Evolutionary conservation across 2,888 invertebrate species (phyloP).

Genomic region (Tipula helvola): DNA sequence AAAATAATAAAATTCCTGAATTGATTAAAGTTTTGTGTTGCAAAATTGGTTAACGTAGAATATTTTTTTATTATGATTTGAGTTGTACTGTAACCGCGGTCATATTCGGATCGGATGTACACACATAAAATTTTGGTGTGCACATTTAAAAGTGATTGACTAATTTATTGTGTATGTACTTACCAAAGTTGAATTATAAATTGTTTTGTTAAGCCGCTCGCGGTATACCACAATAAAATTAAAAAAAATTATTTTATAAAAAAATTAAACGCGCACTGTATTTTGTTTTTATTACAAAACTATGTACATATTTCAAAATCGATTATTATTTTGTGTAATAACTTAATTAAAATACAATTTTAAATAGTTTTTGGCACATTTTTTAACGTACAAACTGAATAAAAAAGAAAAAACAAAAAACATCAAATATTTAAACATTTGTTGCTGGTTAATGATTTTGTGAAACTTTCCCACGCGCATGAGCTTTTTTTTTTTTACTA

Average conservation of each 20-base stretch:
- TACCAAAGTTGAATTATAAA: not conserved
- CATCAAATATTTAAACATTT: not conserved
- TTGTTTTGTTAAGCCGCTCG: not conserved
- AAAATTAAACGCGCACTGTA: not conserved
- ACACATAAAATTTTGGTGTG: not conserved
- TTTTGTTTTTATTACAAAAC: not conserved
- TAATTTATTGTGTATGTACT: not conserved
- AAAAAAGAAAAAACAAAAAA: not conserved
- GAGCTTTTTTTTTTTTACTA: not conserved
- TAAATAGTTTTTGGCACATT: not conserved
- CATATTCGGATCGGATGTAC: not conserved
- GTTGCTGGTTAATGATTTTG: not conserved
- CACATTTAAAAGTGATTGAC: not conserved
- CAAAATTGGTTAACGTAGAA: not conserved
- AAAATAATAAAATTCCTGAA: not conserved
- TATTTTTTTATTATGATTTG: not conserved
- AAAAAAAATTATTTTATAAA: not conserved
- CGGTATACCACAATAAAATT: not conserved
- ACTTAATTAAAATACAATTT: not conserved
- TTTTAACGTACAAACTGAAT: not conserved
- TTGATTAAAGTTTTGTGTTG: not conserved
- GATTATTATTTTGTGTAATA: not conserved
- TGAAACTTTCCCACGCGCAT: not conserved
- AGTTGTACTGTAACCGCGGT: not conserved
- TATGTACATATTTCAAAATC: not conserved